These are phyloP conservation scores for Limnephilus auricula DNA, from an alignment of 2,888 invertebrate genomes.

Conservation along the genomic window DNA sequence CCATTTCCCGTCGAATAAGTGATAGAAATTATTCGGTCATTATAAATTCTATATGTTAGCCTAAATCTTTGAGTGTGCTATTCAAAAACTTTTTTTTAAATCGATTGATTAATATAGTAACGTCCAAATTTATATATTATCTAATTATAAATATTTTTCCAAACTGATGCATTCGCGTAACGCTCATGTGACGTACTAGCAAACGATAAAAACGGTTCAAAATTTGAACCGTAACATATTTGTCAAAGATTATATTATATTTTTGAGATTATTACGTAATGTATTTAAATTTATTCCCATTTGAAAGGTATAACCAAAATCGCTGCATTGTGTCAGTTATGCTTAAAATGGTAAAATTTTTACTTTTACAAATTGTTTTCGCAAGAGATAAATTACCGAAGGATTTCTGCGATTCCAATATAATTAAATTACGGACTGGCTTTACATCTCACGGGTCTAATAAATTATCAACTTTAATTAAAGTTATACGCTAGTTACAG, in stretches of 20 bases:
- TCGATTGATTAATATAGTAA: too few species aligned
- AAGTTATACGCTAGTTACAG: slow-evolving; percentile 4
- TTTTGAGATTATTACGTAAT: neutral
- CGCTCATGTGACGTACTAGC: neutral
- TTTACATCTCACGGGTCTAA: neutral
- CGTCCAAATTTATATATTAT: too few species aligned
- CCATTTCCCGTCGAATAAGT: neutral
- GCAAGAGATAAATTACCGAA: neutral
- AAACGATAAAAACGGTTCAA: neutral
- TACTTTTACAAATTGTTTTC: neutral
- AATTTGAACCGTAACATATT: neutral
- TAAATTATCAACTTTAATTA: slow-evolving; percentile 44
- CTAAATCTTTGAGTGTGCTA: neutral
- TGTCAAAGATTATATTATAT: neutral
- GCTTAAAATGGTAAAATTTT: neutral
- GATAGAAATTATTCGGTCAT: neutral
- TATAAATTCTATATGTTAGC: neutral
- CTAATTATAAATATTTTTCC: too few species aligned
- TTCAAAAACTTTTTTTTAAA: too few species aligned
- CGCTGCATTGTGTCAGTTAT: neutral
- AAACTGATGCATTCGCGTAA: neutral
- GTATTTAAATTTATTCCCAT: too few species aligned
- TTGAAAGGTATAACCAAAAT: too few species aligned
- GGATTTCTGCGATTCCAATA: neutral
- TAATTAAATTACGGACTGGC: neutral